phyloP scores from a whole-genome alignment of 2,113 vertebrate genomes.

The Jaculus jaculus region DNA sequence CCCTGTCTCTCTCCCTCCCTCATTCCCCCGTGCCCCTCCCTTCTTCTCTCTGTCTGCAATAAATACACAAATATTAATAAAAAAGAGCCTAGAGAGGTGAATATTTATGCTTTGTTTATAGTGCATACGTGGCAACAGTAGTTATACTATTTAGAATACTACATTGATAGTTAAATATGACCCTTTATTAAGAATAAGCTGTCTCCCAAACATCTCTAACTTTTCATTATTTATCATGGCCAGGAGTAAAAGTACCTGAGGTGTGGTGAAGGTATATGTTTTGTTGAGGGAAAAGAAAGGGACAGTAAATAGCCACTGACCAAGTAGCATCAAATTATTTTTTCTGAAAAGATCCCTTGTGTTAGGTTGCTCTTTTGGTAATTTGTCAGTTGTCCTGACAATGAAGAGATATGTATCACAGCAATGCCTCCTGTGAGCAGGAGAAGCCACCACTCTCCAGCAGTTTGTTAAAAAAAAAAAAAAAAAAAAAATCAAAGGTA shows the following conservation, averaged over 20 bases:
- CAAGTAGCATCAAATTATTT: background rate
- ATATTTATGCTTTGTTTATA: background rate
- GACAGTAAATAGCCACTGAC: background rate
- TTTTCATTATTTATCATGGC: background rate
- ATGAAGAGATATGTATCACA: background rate
- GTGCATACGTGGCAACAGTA: background rate
- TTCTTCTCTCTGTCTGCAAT: too few relatives aligned
- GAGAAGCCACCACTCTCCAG: background rate
- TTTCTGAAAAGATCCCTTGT: background rate
- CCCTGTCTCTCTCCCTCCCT: too few relatives aligned
- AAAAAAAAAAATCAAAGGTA: slow-evolving; percentile 19
- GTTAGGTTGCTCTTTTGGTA: slow-evolving; percentile 38
- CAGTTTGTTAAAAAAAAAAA: background rate
- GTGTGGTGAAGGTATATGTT: background rate
- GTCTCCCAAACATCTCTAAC: background rate
- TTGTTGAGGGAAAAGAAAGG: background rate
- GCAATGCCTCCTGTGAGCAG: background rate
- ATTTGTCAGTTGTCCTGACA: slow-evolving; percentile 50
- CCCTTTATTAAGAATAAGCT: background rate
- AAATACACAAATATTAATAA: too few relatives aligned
- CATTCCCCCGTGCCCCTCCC: too few relatives aligned
- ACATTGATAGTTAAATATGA: background rate
- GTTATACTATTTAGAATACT: background rate
- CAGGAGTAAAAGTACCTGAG: background rate
- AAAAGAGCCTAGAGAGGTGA: background rate